Percentiles rank a stretch among this genome's conserved stretches.
Evolutionary conservation across 1,140 invertebrate genomes (phyloP).

Genomic region (Drosophila nebulosa): DNA sequence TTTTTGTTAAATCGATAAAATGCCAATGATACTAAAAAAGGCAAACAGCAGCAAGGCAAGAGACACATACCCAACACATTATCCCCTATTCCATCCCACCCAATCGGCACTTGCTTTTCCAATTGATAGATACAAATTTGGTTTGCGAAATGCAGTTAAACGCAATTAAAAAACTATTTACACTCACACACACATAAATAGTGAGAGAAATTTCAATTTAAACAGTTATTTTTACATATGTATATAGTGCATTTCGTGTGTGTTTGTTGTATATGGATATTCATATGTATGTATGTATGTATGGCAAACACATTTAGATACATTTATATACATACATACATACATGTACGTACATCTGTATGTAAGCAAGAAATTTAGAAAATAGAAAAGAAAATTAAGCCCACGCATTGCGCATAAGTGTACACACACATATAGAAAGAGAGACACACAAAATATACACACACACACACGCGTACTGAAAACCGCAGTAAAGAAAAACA

Average conservation of each 20-base stretch:
- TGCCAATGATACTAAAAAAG: slow-evolving; percentile 30
- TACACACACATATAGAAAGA: slow-evolving; percentile 24
- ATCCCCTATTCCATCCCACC: too few relatives aligned
- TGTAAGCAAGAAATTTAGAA: slow-evolving; percentile 31
- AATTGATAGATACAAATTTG: slow-evolving; percentile 11
- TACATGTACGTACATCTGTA: too few relatives aligned
- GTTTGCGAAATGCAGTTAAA: slow-evolving; percentile 12
- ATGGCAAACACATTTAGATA: background rate
- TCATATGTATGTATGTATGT: background rate
- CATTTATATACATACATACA: background rate
- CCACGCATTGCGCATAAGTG: slow-evolving; percentile 49
- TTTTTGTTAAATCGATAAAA: slow-evolving; percentile 56
- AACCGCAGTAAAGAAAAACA: slow-evolving; percentile 3
- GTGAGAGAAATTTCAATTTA: slow-evolving; percentile 34
- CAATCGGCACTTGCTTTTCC: background rate
- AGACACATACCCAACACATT: background rate
- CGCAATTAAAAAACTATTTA: background rate
- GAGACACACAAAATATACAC: slow-evolving; percentile 1
- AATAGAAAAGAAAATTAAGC: slow-evolving; percentile 39
- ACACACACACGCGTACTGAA: background rate
- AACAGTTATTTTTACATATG: background rate
- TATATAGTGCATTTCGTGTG: background rate
- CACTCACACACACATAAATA: background rate
- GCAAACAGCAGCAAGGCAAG: slow-evolving; percentile 30
- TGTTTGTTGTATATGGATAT: background rate